phyloP scores from a whole-genome alignment of 2,888 invertebrate species.

The Syrphus vitripennis region DNA sequence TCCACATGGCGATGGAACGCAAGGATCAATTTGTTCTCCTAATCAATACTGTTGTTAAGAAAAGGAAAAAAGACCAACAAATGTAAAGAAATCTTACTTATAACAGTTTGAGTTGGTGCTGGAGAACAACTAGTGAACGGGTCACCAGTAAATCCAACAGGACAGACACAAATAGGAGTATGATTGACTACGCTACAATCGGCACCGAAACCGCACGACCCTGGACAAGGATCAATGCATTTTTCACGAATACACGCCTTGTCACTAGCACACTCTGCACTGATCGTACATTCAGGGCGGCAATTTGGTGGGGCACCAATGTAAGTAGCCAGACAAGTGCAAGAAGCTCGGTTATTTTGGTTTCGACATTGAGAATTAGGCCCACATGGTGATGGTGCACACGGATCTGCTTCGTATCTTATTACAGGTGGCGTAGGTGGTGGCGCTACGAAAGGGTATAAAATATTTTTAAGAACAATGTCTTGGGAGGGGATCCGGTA shows the following conservation, averaged over 20 bases:
- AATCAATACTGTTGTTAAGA: conserved; percentile 39
- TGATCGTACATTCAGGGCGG: conserved; percentile 86
- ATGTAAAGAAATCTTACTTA: conserved; percentile 74
- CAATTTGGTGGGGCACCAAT: conserved; percentile 87
- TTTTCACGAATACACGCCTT: conserved; percentile 87
- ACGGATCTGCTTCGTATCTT: conserved; percentile 82
- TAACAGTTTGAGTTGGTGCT: conserved; percentile 74
- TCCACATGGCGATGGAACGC: conserved; percentile 87
- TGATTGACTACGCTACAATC: conserved; percentile 86
- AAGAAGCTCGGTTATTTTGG: conserved; percentile 84
- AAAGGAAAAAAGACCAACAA: conserved; percentile 18
- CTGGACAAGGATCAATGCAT: conserved; percentile 87
- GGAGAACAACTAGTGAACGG: conserved; percentile 82
- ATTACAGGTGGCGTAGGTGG: conserved; percentile 74
- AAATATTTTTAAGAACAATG: neutral
- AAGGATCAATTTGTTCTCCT: conserved; percentile 83
- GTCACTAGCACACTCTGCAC: conserved; percentile 86
- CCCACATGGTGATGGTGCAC: conserved; percentile 86
- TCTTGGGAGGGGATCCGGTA: neutral
- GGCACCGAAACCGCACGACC: conserved; percentile 85
- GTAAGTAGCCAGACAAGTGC: conserved; percentile 85
- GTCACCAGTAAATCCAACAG: conserved; percentile 83
- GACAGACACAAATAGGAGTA: conserved; percentile 86
- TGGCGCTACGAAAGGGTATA: conserved; percentile 73
- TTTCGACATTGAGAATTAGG: conserved; percentile 84